Percentiles rank a stretch among this genome's conserved stretches.
phyloP scores from a whole-genome alignment of 2,797 vertebrate species.

The Uromys caudimaculatus region DNA sequence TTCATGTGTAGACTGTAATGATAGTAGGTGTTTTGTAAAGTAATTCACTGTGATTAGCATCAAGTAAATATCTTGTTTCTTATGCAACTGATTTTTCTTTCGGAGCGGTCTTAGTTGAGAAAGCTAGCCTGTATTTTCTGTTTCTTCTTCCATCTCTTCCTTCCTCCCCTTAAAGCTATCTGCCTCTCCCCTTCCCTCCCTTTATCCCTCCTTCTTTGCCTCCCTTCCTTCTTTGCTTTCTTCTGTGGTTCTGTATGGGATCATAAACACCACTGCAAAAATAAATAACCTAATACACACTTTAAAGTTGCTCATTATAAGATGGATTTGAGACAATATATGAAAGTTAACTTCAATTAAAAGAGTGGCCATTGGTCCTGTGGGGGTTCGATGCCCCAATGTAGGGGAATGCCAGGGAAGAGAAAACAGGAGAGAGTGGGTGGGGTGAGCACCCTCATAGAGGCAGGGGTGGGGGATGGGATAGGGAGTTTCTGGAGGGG shows the following conservation, averaged over 20 bases:
- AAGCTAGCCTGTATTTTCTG: not conserved
- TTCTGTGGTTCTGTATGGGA: not conserved
- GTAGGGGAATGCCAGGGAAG: too few relatives aligned
- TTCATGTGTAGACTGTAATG: not conserved
- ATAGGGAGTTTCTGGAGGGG: too few relatives aligned
- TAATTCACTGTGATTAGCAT: not conserved
- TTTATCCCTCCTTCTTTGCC: too few relatives aligned
- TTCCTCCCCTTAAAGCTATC: too few relatives aligned
- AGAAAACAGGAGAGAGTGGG: too few relatives aligned
- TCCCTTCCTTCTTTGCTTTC: not conserved
- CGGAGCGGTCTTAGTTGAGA: not conserved
- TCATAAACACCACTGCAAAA: not conserved
- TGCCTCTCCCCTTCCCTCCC: fast-evolving
- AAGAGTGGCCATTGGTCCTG: too few relatives aligned
- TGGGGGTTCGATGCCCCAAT: too few relatives aligned
- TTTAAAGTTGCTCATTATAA: not conserved
- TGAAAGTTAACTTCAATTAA: not conserved
- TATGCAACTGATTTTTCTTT: not conserved
- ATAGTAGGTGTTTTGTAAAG: not conserved
- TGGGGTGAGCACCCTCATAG: too few relatives aligned
- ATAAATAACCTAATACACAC: not conserved
- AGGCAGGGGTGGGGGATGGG: too few relatives aligned
- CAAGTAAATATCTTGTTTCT: not conserved
- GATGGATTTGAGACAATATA: not conserved
- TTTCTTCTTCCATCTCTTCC: not conserved